Evolutionary conservation across 2,888 invertebrate species (phyloP).

Genomic region (Tachystola acroxantha): DNA sequence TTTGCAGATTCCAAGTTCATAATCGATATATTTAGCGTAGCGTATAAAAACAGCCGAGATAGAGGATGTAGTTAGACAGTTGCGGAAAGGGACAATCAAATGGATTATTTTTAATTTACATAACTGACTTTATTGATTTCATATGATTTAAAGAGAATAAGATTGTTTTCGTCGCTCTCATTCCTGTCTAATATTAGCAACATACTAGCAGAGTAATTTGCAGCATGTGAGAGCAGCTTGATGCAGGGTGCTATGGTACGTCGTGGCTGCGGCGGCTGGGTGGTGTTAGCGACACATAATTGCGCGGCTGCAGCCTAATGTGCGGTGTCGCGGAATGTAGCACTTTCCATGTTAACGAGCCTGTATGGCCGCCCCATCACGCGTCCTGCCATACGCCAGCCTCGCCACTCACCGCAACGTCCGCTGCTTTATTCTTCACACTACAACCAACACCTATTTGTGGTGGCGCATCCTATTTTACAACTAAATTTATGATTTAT

Average conservation of each 20-base stretch:
- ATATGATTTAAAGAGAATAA: too few relatives aligned
- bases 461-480: slow-evolving; percentile 52
- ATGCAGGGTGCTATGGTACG: neutral
- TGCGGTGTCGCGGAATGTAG: slow-evolving; percentile 61
- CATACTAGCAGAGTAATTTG: too few relatives aligned
- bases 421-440: slow-evolving; percentile 49
- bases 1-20: slow-evolving; percentile 9
- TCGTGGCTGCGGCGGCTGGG: neutral
- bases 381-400: slow-evolving; percentile 19
- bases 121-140: too few relatives aligned
- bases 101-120: too few relatives aligned
- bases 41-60: too few relatives aligned
- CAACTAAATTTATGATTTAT: slow-evolving; percentile 48
- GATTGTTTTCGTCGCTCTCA: too few relatives aligned
- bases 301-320: slow-evolving; percentile 53
- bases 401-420: slow-evolving; percentile 45
- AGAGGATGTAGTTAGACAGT: too few relatives aligned
- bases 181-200: too few relatives aligned
- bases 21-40: neutral
- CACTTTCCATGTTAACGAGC: slow-evolving; percentile 64
- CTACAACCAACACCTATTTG: slow-evolving; percentile 57
- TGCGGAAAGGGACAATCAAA: too few relatives aligned
- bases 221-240: neutral
- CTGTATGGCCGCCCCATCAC: slow-evolving; percentile 40
- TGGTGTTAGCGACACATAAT: slow-evolving; percentile 36